phyloP scores from a whole-genome alignment of 2,888 invertebrate genomes.

The Agrochola circellaris region DNA sequence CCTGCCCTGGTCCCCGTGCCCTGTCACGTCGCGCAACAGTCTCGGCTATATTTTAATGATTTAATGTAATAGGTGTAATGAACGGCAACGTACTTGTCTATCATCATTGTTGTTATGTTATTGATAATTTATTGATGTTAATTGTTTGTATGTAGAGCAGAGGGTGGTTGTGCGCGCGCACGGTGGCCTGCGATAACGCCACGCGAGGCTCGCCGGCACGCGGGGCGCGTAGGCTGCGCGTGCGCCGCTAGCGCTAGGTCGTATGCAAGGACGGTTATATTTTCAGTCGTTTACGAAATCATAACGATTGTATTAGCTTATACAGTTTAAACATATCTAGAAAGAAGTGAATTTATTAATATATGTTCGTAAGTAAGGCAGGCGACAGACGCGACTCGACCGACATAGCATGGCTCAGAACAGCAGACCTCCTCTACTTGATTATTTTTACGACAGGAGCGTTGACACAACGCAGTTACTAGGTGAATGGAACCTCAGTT shows the following conservation, averaged over 20 bases:
- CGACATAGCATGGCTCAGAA: slow-evolving; percentile 29
- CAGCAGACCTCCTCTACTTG: slow-evolving; percentile 47
- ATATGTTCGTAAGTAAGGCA: slow-evolving; percentile 73
- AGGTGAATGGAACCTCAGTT: slow-evolving; percentile 28
- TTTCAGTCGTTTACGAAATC: slow-evolving; percentile 64
- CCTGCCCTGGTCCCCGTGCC: slow-evolving; percentile 61
- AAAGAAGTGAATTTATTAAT: slow-evolving; percentile 82
- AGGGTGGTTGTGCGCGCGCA: slow-evolving; percentile 70
- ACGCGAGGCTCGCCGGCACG: slow-evolving; percentile 50
- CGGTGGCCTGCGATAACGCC: not conserved
- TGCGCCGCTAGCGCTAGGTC: slow-evolving; percentile 64
- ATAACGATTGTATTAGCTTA: slow-evolving; percentile 75
- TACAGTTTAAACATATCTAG: slow-evolving; percentile 85
- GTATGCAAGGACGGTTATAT: slow-evolving; percentile 63
- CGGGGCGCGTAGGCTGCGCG: slow-evolving; percentile 41
- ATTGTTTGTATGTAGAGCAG: slow-evolving; percentile 67
- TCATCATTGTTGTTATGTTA: slow-evolving; percentile 60
- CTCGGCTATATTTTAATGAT: slow-evolving; percentile 75
- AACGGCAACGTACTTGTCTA: slow-evolving; percentile 50
- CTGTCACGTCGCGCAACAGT: slow-evolving; percentile 78
- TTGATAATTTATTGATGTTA: slow-evolving; percentile 67
- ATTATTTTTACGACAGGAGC: slow-evolving; percentile 17
- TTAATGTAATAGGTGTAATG: slow-evolving; percentile 66
- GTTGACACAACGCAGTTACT: slow-evolving; percentile 11
- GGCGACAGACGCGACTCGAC: slow-evolving; percentile 68